These are phyloP conservation scores for Peromyscus polionotus DNA, from an alignment of 2,113 vertebrate genomes.

Conservation along the genomic window DNA sequence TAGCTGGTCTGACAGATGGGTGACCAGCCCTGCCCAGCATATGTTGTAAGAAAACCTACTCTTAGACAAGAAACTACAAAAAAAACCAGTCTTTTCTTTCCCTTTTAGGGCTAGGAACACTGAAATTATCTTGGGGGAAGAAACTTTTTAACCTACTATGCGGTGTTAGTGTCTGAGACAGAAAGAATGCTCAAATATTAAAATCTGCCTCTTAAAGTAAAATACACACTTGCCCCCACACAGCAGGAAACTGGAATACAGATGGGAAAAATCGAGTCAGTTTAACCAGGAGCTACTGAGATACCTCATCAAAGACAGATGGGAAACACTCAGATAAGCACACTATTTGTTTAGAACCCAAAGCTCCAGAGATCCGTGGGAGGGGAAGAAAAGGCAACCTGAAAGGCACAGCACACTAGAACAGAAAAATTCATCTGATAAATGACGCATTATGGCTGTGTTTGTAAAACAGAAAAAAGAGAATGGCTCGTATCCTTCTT, in stretches of 20 bases:
- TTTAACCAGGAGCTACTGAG: slow-evolving; percentile 64
- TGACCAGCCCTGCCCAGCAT: slow-evolving; percentile 63
- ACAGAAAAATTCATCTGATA: slow-evolving; percentile 55
- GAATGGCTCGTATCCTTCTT: background rate
- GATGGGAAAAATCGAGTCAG: background rate
- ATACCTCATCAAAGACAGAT: slow-evolving; percentile 70
- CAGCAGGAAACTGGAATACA: slow-evolving; percentile 25
- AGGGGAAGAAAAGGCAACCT: slow-evolving; percentile 61
- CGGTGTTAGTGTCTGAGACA: slow-evolving; percentile 56
- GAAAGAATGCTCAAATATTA: slow-evolving; percentile 31
- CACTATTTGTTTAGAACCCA: slow-evolving; percentile 70
- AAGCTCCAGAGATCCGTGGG: slow-evolving; percentile 62
- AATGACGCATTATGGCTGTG: background rate
- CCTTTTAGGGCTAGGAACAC: slow-evolving; percentile 14
- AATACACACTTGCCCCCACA: slow-evolving; percentile 41
- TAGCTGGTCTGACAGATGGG: slow-evolving; percentile 75
- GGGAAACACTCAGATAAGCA: slow-evolving; percentile 68
- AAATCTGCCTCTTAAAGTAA: slow-evolving; percentile 35
- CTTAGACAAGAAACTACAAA: slow-evolving; percentile 49
- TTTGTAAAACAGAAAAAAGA: slow-evolving; percentile 59
- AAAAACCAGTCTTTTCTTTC: slow-evolving; percentile 17
- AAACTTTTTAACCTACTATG: slow-evolving; percentile 47
- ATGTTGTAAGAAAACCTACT: slow-evolving; percentile 56
- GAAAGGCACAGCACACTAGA: background rate
- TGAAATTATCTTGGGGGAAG: slow-evolving; percentile 44